Base-by-base conservation (phyloP, 2,113 vertebrate species). In the Toxotes chatareus region DNA sequence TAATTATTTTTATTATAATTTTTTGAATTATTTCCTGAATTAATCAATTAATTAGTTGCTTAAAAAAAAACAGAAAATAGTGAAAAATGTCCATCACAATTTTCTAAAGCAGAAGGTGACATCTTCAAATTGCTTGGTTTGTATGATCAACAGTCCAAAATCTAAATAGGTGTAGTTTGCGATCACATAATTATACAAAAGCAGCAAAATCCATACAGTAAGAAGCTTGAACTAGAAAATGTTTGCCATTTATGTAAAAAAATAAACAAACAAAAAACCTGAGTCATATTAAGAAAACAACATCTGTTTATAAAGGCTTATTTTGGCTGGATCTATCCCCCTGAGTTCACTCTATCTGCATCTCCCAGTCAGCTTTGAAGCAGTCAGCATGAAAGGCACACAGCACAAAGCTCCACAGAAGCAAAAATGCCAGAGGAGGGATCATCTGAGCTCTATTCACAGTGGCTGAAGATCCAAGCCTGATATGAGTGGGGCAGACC, bases 391-490 rank as follows among this genome's bases (percentile, higher is more conserved):
- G 80, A 89, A 88, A 83, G 89, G 79, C 82, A 7, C 68, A 27
- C 57, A 59, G 46, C 49, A 89, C 88, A 89, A 89, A 90, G 92
- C 88, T 62, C 77, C 23, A 73, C 84, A 82, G 81, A 86, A 78
- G 74, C 76, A 51, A 69, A 89, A 88, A 85, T 83, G 76, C 79
- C 80, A 86, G 80, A 85, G 64, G 57, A 86, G 53, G 69, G 42
- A 55, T 80, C 76, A 81, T 86, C 69, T 81, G 72, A 79, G 81
- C 87, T 72, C 84, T 75, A 47, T 66, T 90, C 81, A 88, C 36
- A 53, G 67, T 36, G 49, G 80, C 87, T 82, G 75, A 63, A 90
- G 93, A 93, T 93, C 67, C 47, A 42, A 75, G 79, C 38, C 72
- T 13, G 86, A 93, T 92, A 86, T 79, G 32, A 80, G 80, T 19